Evolutionary conservation across 2,888 invertebrate genomes (phyloP).

Genomic region (Bombylius major): DNA sequence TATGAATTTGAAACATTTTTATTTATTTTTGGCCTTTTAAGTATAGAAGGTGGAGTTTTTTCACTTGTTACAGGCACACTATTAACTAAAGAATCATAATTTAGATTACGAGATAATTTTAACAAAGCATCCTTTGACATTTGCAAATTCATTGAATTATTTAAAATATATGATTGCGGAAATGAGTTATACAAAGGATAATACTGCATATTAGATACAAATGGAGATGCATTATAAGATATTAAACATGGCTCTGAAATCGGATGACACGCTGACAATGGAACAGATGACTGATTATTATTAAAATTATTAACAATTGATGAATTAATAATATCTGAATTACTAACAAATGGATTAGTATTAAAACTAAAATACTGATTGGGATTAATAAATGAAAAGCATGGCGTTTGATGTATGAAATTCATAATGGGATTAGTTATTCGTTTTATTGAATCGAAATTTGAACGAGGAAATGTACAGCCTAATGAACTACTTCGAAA

Average conservation of each 20-base stretch:
- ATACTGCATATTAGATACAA: too few species aligned
- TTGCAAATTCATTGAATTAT: background rate
- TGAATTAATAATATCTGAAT: background rate
- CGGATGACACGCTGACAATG: constrained; percentile 30
- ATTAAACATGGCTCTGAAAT: constrained; percentile 32
- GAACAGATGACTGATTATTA: constrained; percentile 10
- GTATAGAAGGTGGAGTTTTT: constrained; percentile 2
- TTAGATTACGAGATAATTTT: constrained; percentile 1
- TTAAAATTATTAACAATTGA: background rate
- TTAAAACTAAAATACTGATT: constrained; percentile 6
- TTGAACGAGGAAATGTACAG: constrained; percentile 17
- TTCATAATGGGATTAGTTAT: constrained; percentile 32
- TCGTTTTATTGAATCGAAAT: constrained; percentile 31
- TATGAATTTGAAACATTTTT: background rate
- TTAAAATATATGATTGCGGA: too few species aligned
- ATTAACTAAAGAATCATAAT: constrained; percentile 16
- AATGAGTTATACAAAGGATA: too few species aligned
- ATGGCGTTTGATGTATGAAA: constrained; percentile 24
- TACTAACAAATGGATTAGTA: constrained; percentile 18
- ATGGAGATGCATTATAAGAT: constrained; percentile 26
- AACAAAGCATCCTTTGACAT: background rate
- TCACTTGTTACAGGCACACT: constrained; percentile 2
- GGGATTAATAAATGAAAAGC: constrained; percentile 8
- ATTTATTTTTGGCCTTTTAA: constrained; percentile 7
- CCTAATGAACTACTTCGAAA: constrained; percentile 23